A percentile compares a stretch with the other conserved stretches of the same genome.
Evolutionary conservation across 2,797 vertebrate genomes (phyloP).

Genomic region (Loris lydekkerianus): DNA sequence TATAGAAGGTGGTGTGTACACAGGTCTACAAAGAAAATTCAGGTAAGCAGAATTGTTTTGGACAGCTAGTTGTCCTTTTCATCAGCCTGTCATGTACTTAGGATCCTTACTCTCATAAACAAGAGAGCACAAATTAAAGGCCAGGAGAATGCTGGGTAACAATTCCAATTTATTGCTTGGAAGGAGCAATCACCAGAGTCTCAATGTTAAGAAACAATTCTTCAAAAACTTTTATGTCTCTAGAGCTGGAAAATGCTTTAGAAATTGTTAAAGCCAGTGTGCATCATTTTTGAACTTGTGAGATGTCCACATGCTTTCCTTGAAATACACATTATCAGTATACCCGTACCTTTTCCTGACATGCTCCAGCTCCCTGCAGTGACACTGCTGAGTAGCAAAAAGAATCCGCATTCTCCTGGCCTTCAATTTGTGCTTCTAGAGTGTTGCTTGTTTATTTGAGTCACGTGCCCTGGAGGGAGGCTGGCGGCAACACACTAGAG

Average conservation of each 20-base stretch:
- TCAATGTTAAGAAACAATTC: not conserved
- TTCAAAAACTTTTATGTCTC: not conserved
- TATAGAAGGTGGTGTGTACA: not conserved
- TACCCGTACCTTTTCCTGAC: not conserved
- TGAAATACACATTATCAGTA: not conserved
- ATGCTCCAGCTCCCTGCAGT: not conserved
- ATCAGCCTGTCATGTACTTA: not conserved
- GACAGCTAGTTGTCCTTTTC: not conserved
- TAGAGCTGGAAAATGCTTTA: not conserved
- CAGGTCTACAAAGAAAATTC: not conserved
- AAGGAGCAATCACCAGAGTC: not conserved
- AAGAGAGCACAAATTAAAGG: too few species aligned
- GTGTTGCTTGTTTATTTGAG: not conserved
- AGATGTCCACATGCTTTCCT: not conserved
- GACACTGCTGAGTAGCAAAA: not conserved
- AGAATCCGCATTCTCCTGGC: not conserved
- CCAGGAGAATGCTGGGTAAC: not conserved
- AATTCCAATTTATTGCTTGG: not conserved
- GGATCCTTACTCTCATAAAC: not conserved
- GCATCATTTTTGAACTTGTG: not conserved
- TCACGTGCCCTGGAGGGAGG: not conserved
- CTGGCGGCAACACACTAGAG: not conserved
- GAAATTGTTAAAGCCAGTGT: not conserved
- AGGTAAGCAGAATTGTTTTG: constrained; percentile 7
- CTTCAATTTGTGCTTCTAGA: not conserved